phyloP scores from a whole-genome alignment of 2,797 vertebrate species.

The Luscinia megarhynchos region DNA sequence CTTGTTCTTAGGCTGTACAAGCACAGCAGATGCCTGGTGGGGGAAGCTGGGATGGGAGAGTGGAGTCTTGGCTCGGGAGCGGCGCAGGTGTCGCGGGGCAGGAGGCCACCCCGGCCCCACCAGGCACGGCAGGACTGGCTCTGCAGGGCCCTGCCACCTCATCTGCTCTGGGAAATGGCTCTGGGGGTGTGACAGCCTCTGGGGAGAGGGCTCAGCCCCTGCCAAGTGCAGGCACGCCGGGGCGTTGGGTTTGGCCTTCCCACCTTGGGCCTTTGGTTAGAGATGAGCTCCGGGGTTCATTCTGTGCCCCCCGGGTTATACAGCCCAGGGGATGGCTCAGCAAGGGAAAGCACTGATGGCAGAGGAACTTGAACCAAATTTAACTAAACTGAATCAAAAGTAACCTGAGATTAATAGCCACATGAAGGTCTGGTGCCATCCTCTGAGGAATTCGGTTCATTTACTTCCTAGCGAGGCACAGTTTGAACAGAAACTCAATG shows the following conservation, averaged over 20 bases:
- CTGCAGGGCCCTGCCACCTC: neutral
- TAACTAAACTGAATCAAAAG: neutral
- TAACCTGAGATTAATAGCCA: neutral
- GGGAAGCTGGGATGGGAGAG: neutral
- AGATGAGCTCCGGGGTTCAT: neutral
- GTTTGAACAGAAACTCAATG: neutral
- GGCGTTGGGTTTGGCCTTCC: neutral
- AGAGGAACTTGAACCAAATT: neutral
- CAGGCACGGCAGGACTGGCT: neutral
- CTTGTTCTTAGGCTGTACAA: neutral
- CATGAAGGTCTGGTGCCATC: neutral
- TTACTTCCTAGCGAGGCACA: neutral
- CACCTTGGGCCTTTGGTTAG: too few species aligned
- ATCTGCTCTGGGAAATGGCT: neutral
- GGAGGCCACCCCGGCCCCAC: neutral
- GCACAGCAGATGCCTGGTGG: neutral
- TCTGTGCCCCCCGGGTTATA: neutral
- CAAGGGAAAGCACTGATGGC: neutral
- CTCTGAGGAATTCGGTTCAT: neutral
- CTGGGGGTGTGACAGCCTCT: neutral
- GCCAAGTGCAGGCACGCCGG: neutral
- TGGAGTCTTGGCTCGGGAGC: neutral
- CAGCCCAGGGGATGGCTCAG: neutral
- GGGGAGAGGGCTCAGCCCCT: neutral
- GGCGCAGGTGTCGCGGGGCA: slow-evolving; percentile 9